phyloP scores from a whole-genome alignment of 2,888 invertebrate species.

The Nasonovia ribisnigri region DNA sequence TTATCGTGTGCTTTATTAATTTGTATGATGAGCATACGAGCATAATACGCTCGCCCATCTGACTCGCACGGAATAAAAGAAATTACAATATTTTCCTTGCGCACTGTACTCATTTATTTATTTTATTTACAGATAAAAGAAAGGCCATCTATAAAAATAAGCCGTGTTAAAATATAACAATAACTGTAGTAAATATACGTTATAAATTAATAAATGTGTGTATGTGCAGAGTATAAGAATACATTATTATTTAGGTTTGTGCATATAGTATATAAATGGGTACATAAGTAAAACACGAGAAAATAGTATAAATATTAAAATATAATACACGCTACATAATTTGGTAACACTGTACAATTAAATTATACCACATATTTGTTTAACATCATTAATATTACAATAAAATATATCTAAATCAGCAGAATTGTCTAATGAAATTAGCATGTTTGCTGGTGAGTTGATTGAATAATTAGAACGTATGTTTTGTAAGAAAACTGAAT shows the following conservation, averaged over 20 bases:
- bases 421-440: background rate
- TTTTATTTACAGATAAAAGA: background rate
- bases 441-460: background rate
- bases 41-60: background rate
- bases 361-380: slow-evolving; percentile 20
- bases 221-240: no score
- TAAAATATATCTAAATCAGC: background rate
- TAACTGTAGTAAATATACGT: no score
- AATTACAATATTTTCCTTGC: no score
- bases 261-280: no score
- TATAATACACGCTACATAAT: background rate
- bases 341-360: background rate
- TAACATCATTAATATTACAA: slow-evolving; percentile 19
- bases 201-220: no score
- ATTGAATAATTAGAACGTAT: background rate
- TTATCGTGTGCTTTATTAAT: background rate
- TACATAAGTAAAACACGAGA: no score
- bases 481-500: slow-evolving; percentile 2
- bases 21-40: background rate
- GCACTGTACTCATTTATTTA: background rate
- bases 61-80: no score
- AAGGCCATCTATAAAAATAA: no score
- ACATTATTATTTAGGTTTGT: no score
- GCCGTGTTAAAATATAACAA: no score
- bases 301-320: no score